Percentiles rank a stretch among this genome's conserved stretches.
Evolutionary conservation across 1,140 invertebrate species (phyloP).

Genomic region (Heliconius congener): DNA sequence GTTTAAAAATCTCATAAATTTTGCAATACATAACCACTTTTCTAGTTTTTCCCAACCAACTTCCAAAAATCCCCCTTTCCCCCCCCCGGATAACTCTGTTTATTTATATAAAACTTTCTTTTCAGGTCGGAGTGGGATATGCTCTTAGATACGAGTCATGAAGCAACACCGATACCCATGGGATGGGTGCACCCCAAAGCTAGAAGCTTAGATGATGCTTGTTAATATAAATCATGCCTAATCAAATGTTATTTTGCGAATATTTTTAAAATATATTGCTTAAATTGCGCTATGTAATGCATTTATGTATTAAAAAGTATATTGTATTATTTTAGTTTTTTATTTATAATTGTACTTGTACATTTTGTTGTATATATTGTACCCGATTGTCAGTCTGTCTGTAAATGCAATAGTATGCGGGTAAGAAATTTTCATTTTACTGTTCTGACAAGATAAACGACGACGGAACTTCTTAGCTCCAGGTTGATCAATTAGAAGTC

Average conservation of each 20-base stretch:
- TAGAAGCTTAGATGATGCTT: not conserved
- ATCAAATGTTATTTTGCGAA: constrained; percentile 17
- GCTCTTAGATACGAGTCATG: constrained; percentile 55
- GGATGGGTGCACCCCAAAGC: constrained; percentile 75
- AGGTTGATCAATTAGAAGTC: too few relatives aligned
- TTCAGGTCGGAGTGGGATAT: constrained; percentile 82
- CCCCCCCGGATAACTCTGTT: too few relatives aligned
- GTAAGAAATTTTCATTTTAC: too few relatives aligned
- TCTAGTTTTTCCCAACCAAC: too few relatives aligned
- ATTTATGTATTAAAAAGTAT: constrained; percentile 23
- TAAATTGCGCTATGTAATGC: constrained; percentile 17
- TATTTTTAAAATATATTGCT: constrained; percentile 14
- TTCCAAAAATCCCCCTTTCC: too few relatives aligned
- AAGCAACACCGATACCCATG: constrained; percentile 69
- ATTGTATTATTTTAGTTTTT: not conserved
- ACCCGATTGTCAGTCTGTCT: too few relatives aligned
- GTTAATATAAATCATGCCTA: constrained; percentile 15
- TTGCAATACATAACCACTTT: too few relatives aligned
- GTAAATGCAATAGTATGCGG: too few relatives aligned
- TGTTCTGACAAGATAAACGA: too few relatives aligned
- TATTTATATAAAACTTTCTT: constrained; percentile 40
- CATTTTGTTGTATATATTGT: too few relatives aligned
- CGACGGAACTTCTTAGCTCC: too few relatives aligned
- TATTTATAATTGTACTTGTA: not conserved
- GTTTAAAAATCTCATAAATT: too few relatives aligned